Percentiles rank a stretch among this genome's conserved stretches.
These are phyloP conservation scores for Antechinus stuartii DNA, from an alignment of 2,113 vertebrate genomes.

Conservation along the genomic window DNA sequence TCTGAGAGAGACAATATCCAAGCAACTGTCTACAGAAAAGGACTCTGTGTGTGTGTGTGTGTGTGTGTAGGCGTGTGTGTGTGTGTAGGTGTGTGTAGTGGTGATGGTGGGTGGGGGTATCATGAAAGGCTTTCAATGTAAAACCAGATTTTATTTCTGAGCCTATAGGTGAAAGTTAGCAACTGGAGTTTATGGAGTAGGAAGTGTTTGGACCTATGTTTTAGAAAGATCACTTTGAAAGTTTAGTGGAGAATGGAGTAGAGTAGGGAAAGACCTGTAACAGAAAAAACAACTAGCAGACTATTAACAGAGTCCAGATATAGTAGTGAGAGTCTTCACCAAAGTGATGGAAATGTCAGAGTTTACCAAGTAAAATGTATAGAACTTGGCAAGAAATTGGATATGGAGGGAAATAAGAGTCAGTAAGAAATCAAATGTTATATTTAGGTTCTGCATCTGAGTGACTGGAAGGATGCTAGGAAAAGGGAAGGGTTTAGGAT, in stretches of 20 bases:
- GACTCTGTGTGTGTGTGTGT: too few species aligned
- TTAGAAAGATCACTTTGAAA: not conserved
- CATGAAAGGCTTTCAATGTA: not conserved
- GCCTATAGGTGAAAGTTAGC: not conserved
- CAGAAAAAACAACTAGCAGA: not conserved
- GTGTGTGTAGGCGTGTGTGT: too few species aligned
- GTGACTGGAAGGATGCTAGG: not conserved
- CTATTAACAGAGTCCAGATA: not conserved
- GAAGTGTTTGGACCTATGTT: not conserved
- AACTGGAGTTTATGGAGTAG: not conserved
- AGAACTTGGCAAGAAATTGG: not conserved
- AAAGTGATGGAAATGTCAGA: not conserved
- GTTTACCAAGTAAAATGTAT: not conserved
- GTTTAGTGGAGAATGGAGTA: not conserved
- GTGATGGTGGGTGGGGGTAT: too few species aligned
- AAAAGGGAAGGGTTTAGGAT: not conserved
- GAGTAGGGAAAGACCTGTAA: not conserved
- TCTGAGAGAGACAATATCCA: too few species aligned
- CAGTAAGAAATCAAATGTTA: not conserved
- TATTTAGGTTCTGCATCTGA: not conserved
- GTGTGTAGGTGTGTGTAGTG: too few species aligned
- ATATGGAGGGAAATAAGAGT: not conserved
- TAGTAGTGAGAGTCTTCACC: not conserved
- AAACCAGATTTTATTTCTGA: not conserved
- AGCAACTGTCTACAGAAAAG: too few species aligned